A percentile compares a stretch with the other conserved stretches of the same genome.
Evolutionary conservation across 2,113 vertebrate genomes (phyloP).

Genomic region (Heteronetta atricapilla): DNA sequence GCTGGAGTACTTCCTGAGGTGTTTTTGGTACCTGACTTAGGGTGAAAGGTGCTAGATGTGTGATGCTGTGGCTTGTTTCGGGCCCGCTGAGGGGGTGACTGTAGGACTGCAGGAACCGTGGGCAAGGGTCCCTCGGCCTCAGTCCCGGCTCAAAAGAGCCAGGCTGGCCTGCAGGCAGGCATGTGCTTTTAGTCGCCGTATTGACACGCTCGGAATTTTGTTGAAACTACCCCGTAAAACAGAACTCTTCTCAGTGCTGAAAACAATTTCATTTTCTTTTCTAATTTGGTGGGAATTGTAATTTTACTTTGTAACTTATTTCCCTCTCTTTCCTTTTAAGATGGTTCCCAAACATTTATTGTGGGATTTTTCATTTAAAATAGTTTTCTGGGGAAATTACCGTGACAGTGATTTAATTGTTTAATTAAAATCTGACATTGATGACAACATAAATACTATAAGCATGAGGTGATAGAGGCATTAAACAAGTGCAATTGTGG

Average conservation of each 20-base stretch:
- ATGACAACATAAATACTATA: constrained; percentile 58
- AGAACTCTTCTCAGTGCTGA: not conserved
- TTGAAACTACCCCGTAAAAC: not conserved
- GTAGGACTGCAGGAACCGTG: not conserved
- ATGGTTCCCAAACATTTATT: constrained; percentile 58
- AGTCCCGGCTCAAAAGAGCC: not conserved
- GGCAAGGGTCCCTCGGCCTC: fast-evolving
- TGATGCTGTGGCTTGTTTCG: not conserved
- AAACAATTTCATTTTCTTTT: not conserved
- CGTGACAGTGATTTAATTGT: constrained; percentile 66
- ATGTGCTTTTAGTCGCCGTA: not conserved
- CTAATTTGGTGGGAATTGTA: not conserved
- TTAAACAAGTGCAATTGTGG: constrained; percentile 43
- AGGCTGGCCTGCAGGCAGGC: not conserved
- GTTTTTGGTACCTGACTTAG: not conserved
- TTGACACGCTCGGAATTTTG: not conserved
- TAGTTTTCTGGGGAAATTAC: constrained; percentile 64
- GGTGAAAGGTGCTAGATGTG: not conserved
- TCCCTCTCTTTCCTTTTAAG: not conserved
- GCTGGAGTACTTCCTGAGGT: not conserved
- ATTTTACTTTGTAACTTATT: constrained; percentile 50
- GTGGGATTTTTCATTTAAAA: constrained; percentile 65
- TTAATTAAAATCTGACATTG: constrained; percentile 71
- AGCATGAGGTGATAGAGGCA: constrained; percentile 31
- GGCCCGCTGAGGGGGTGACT: not conserved